These are phyloP conservation scores for Anguilla megastoma DNA, from an alignment of 2,797 vertebrate species.

Conservation along the genomic window DNA sequence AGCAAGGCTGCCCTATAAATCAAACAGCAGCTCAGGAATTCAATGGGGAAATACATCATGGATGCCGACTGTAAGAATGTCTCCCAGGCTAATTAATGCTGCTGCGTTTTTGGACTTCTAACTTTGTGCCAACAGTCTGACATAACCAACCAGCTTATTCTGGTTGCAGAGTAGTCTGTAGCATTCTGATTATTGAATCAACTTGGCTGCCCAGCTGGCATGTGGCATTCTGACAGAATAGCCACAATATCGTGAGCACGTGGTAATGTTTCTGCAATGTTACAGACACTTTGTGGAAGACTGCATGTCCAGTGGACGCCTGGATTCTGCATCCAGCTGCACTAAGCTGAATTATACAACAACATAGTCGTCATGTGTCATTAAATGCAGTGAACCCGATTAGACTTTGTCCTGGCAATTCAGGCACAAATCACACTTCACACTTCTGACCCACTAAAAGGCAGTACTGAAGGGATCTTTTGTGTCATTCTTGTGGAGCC, in stretches of 20 bases:
- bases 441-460: constrained; percentile 1
- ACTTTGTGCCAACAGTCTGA: neutral
- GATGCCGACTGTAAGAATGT: neutral
- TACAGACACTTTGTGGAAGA: neutral
- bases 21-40: neutral
- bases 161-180: neutral
- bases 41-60: neutral
- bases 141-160: neutral
- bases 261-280: neutral
- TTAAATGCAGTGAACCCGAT: neutral
- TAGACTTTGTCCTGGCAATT: neutral
- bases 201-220: neutral
- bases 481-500: neutral
- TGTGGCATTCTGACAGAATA: neutral
- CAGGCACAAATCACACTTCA: neutral
- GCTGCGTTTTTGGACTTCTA: neutral
- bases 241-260: neutral
- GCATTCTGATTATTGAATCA: neutral
- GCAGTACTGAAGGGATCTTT: neutral
- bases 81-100: neutral
- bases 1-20: neutral
- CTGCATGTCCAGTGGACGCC: neutral
- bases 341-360: neutral
- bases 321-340: neutral
- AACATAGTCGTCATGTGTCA: neutral